These are phyloP conservation scores for Gasterosteus nipponicus DNA, from an alignment of 2,113 vertebrate genomes.

Conservation along the genomic window DNA sequence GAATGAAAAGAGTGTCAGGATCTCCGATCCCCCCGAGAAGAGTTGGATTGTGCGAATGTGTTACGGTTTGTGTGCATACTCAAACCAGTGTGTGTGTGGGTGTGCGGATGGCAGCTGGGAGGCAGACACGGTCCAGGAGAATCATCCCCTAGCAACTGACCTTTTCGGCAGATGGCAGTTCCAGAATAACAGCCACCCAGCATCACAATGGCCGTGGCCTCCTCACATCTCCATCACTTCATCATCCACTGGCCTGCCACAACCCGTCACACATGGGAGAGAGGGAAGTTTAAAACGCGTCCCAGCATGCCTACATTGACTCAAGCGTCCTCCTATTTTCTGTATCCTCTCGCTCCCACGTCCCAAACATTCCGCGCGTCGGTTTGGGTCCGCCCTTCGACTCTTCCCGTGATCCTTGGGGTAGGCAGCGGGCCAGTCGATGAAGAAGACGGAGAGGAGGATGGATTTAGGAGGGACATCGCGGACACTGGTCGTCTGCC, in stretches of 20 bases:
- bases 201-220: conserved; percentile 81
- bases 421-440: conserved; percentile 22
- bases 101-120: conserved; percentile 82
- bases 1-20: conserved; percentile 1
- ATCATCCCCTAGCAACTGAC: conserved; percentile 82
- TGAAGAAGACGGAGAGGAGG: conserved; percentile 45
- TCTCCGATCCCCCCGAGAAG: too few species aligned
- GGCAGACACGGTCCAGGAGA: conserved; percentile 81
- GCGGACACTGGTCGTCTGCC: conserved; percentile 53
- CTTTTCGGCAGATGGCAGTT: conserved; percentile 85
- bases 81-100: conserved; percentile 51
- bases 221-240: conserved; percentile 84
- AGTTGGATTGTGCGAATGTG: not conserved
- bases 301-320: not conserved
- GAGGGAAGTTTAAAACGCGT: conserved; percentile 47
- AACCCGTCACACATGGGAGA: conserved; percentile 72
- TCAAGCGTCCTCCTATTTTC: conserved; percentile 1
- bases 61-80: conserved; percentile 50
- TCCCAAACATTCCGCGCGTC: conserved; percentile 25
- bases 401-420: conserved; percentile 52
- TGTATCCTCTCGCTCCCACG: not conserved
- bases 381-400: conserved; percentile 19
- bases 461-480: conserved; percentile 47
- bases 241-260: conserved; percentile 67
- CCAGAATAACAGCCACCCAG: conserved; percentile 79